Conservation (phyloP, 2,113 vertebrate genomes). For the Telmatochromis brachygnathus region DNA sequence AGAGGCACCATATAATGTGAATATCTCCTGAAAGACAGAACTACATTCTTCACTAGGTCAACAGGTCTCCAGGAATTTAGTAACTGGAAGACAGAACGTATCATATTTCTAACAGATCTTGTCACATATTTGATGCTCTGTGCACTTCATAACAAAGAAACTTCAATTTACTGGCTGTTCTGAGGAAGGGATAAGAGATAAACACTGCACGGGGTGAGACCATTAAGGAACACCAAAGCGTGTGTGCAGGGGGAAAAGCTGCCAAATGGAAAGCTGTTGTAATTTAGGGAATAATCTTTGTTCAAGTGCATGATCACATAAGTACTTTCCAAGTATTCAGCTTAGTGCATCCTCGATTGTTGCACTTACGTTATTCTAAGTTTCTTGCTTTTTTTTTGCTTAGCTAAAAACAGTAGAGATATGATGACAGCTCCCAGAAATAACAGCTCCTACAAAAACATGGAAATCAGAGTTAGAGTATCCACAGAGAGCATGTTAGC, state of each 20-base stretch:
- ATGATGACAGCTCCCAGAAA: not conserved
- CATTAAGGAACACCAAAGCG: not conserved
- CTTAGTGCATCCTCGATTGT: not conserved
- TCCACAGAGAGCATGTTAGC: not conserved
- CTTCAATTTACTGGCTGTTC: not conserved
- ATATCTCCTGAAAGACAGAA: not conserved
- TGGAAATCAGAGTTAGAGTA: not conserved
- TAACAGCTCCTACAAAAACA: not conserved
- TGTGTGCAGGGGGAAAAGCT: not conserved
- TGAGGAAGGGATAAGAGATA: not conserved
- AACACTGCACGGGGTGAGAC: not conserved
- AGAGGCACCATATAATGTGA: not conserved
- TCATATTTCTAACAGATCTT: constrained; percentile 8
- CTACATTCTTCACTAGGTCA: not conserved
- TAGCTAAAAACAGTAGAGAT: not conserved
- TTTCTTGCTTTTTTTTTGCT: not conserved
- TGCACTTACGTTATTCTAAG: not conserved
- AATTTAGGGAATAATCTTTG: not conserved
- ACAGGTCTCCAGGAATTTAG: not conserved
- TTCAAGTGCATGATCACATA: not conserved
- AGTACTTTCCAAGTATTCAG: not conserved
- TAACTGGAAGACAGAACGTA: not conserved
- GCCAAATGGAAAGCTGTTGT: not conserved
- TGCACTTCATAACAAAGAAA: not conserved
- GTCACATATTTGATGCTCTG: not conserved